A percentile compares a stretch with the other conserved stretches of the same genome.
Conservation (phyloP, 2,888 invertebrate genomes). For the Drosophila neonasuta region DNA sequence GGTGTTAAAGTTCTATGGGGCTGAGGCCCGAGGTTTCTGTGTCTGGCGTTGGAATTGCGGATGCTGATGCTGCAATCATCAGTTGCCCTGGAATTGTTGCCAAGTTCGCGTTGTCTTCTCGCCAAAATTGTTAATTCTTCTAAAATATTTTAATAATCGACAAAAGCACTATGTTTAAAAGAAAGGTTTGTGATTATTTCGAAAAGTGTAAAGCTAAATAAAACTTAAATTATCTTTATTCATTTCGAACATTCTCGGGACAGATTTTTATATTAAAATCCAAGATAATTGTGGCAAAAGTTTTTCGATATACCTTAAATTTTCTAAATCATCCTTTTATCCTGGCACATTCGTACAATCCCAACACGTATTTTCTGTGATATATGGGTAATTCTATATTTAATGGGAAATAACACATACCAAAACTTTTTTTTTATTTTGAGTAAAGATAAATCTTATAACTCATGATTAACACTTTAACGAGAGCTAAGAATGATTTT, state of each 20-base stretch:
- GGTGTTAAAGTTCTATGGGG: slow-evolving; percentile 13
- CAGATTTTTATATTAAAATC: no score
- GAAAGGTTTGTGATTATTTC: slow-evolving; percentile 40
- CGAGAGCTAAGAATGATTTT: no score
- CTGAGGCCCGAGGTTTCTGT: background rate
- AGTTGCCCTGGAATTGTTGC: slow-evolving; percentile 62
- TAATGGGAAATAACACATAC: no score
- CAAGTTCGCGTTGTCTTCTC: slow-evolving; percentile 59
- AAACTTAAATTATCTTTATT: background rate
- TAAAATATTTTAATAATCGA: slow-evolving; percentile 12
- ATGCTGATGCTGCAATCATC: slow-evolving; percentile 43
- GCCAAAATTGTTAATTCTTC: slow-evolving; percentile 39
- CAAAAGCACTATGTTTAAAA: slow-evolving; percentile 26
- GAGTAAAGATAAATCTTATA: no score
- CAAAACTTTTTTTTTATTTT: no score
- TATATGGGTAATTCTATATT: no score
- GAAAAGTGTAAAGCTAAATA: background rate
- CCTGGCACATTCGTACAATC: no score
- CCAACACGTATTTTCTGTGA: no score
- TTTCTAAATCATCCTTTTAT: no score
- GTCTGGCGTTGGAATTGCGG: slow-evolving; percentile 3
- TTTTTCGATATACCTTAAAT: no score
- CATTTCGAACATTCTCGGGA: background rate
- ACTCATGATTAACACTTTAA: no score
- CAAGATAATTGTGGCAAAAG: no score